Percentiles rank a stretch among this genome's conserved stretches.
Evolutionary conservation across 2,113 vertebrate species (phyloP).

Genomic region (Bufo gargarizans): DNA sequence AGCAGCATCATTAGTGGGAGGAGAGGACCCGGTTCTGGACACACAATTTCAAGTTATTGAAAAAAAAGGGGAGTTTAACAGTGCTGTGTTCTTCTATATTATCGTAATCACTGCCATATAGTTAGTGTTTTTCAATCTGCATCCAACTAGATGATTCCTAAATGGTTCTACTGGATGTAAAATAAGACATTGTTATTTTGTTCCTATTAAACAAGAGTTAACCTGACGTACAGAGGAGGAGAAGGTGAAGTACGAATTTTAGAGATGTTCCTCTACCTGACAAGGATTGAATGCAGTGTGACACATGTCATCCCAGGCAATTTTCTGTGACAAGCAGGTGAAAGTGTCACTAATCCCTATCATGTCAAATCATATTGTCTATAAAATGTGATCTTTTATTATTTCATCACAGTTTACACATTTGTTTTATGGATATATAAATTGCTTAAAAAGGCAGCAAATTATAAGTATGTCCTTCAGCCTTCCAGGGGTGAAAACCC

Average conservation of each 20-base stretch:
- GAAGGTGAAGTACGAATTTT: neutral
- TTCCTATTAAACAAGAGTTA: conserved; percentile 4
- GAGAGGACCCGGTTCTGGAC: no score
- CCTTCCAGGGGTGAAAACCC: neutral
- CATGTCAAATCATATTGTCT: conserved; percentile 46
- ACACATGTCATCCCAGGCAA: conserved; percentile 38
- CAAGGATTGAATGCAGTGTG: conserved; percentile 27
- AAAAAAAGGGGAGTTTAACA: no score
- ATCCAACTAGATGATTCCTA: neutral
- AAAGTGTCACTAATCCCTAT: conserved; percentile 46
- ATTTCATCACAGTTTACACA: conserved; percentile 28
- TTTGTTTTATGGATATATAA: conserved; percentile 35
- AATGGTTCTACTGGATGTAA: neutral
- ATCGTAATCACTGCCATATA: neutral
- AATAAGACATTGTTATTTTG: conserved; percentile 27
- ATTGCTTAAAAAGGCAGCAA: conserved; percentile 14
- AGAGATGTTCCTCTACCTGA: conserved; percentile 11
- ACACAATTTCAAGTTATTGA: no score
- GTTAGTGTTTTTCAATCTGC: neutral
- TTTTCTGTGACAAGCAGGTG: conserved; percentile 40
- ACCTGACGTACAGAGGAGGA: neutral
- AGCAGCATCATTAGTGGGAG: no score
- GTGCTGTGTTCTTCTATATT: no score
- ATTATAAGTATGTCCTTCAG: conserved; percentile 23
- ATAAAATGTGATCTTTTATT: conserved; percentile 40